phyloP scores from a whole-genome alignment of 2,113 vertebrate species.

The Guaruba guarouba region DNA sequence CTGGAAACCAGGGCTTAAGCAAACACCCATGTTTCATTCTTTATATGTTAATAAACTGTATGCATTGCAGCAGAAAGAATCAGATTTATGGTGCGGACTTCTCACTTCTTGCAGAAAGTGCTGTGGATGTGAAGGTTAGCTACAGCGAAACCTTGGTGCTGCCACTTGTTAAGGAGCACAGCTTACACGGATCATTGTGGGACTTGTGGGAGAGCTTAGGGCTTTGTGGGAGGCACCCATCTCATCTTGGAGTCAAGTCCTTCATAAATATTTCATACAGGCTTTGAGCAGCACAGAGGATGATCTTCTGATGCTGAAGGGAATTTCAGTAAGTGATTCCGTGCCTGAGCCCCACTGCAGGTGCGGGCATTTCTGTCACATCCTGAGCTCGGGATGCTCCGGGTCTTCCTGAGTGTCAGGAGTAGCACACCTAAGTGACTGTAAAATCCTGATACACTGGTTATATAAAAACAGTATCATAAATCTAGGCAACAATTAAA shows the following conservation, averaged over 20 bases:
- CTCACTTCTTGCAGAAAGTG: not conserved
- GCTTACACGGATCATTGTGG: not conserved
- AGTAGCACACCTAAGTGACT: not conserved
- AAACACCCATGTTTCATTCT: not conserved
- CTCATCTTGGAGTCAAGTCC: not conserved
- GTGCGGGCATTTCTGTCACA: not conserved
- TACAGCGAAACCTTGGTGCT: not conserved
- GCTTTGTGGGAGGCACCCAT: not conserved
- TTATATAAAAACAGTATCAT: not conserved
- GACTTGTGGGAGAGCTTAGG: not conserved
- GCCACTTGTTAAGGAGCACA: not conserved
- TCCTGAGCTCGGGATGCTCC: not conserved
- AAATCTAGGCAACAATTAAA: not conserved
- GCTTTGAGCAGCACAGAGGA: not conserved
- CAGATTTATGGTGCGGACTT: not conserved
- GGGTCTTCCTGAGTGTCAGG: not conserved
- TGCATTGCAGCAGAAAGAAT: not conserved
- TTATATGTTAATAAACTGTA: not conserved
- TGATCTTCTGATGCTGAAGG: not conserved
- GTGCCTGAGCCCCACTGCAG: not conserved
- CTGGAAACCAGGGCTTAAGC: not conserved
- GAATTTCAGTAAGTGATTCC: not conserved
- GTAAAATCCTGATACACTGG: not conserved
- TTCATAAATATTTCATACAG: not conserved
- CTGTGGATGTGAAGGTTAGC: not conserved